Conservation (phyloP, 2,888 invertebrate genomes). For the Protodeltote pygarga region DNA sequence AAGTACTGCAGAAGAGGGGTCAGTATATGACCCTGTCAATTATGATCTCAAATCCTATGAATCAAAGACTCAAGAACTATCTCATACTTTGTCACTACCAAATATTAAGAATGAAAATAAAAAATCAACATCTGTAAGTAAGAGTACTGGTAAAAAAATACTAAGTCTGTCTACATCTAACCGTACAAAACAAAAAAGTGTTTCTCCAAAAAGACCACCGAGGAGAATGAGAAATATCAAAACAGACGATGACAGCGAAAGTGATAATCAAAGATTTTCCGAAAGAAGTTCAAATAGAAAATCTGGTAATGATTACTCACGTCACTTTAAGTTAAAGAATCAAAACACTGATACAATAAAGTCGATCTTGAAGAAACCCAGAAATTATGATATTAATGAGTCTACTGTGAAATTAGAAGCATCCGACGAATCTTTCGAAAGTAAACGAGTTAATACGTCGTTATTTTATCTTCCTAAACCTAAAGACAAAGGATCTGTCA, state of each 20-base stretch:
- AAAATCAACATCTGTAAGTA: conserved; percentile 70
- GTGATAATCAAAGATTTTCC: conserved; percentile 77
- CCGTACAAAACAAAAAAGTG: conserved; percentile 78
- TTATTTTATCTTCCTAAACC: conserved; percentile 89
- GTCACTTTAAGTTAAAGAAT: conserved; percentile 69
- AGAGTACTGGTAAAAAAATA: conserved; percentile 73
- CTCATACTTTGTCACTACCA: conserved; percentile 73
- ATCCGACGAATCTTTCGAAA: conserved; percentile 67
- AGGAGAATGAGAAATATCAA: conserved; percentile 83
- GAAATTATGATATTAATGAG: conserved; percentile 70
- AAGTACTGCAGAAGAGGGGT: conserved; percentile 72
- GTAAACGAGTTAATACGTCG: conserved; percentile 74
- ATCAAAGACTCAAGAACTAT: conserved; percentile 68
- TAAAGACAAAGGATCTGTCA: conserved; percentile 69
- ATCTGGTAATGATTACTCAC: conserved; percentile 56
- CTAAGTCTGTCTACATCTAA: conserved; percentile 64
- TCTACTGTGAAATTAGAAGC: conserved; percentile 63
- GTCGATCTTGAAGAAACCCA: conserved; percentile 88
- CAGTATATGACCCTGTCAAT: conserved; percentile 81
- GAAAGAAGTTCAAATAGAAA: conserved; percentile 69
- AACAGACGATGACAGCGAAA: conserved; percentile 83
- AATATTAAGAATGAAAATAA: conserved; percentile 80
- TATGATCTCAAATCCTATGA: conserved; percentile 82
- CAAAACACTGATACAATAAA: conserved; percentile 82
- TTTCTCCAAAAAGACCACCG: conserved; percentile 89